Evolutionary conservation across 2,888 invertebrate species (phyloP), one percentile per base, ranked within the genome.

Genomic region (Drosophila pullipes): DNA sequence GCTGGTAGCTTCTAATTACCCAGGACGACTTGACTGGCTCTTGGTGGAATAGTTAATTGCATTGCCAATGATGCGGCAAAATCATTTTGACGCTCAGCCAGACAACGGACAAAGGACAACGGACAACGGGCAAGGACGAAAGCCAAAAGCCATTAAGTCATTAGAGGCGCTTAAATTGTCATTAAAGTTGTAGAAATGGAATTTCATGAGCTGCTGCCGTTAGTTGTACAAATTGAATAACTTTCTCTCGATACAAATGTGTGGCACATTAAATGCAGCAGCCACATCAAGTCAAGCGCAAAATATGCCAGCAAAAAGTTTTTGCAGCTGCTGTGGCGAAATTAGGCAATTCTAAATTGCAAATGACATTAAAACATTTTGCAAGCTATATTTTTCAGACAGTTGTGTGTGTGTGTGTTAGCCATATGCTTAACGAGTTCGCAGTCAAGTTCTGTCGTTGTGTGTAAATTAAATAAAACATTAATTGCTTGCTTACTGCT

Each of bases 61-160:
- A 79, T 69, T 74, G 85, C 66, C 89, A 87, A 85, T 85, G 85
- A 85, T 89, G 85, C 81, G 87, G 89, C 85, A 82, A 74, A 89
- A 85, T 81, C 74, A 75, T 85, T 83, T 74, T 88, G 77, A 82
- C 80, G 68, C 71, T 68, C 49, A 11, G 39, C 72, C 76, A 52
- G 35, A 28, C 50, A 61, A 22, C 4, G 66, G 25, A 47, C 39
- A 13, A n/a, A 13, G 30, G 7, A 30, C 30, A 30, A 28, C 4
- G 7, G 7, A 30, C 30, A 30, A 28, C 4, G 7, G 47, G 53
- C 52, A 30, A 53, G 55, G 37, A 22, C 30, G 47, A 25, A 25
- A 30, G 77, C 68, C 41, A 47, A 71, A 74, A 72, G 69, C 81
- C 87, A 89, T 85, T 81, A 82, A 85, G 89, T 81, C 87, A 85